Percentiles rank a stretch among this genome's conserved stretches.
These are phyloP conservation scores for Hippolais icterina DNA, from an alignment of 2,113 vertebrate species.

Conservation along the genomic window DNA sequence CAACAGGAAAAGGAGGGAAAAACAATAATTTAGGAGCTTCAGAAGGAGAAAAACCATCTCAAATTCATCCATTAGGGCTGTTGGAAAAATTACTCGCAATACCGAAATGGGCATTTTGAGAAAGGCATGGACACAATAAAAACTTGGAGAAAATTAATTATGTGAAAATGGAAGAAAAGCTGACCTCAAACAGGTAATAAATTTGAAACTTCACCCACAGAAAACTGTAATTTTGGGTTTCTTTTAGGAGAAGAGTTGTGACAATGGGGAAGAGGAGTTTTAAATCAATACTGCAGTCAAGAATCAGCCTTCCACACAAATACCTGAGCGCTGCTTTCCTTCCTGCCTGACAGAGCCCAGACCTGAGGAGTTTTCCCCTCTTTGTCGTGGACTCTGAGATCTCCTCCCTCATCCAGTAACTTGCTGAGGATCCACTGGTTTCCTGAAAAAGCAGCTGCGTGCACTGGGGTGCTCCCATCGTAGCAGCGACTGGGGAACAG, in stretches of 20 bases:
- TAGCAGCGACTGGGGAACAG: constrained; percentile 76
- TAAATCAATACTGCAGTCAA: accelerated
- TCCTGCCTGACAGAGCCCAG: constrained; percentile 80
- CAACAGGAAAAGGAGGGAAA: neutral
- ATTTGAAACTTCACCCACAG: neutral
- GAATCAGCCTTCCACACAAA: neutral
- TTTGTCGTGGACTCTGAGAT: constrained; percentile 80
- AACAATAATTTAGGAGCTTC: neutral
- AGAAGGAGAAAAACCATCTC: neutral
- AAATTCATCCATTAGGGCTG: neutral
- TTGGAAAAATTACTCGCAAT: neutral
- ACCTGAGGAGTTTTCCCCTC: constrained; percentile 71
- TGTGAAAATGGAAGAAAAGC: neutral
- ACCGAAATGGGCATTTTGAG: neutral
- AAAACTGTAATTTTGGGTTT: neutral
- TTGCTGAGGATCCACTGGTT: constrained; percentile 79
- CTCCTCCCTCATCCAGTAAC: constrained; percentile 84
- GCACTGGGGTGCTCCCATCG: constrained; percentile 84
- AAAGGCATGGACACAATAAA: neutral
- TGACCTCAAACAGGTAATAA: neutral
- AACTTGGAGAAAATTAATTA: neutral
- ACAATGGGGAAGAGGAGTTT: neutral
- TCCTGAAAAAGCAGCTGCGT: constrained; percentile 85
- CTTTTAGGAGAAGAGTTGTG: neutral
- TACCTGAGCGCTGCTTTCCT: constrained; percentile 75